phyloP scores from a whole-genome alignment of 2,113 vertebrate species.

The Chauna torquata region DNA sequence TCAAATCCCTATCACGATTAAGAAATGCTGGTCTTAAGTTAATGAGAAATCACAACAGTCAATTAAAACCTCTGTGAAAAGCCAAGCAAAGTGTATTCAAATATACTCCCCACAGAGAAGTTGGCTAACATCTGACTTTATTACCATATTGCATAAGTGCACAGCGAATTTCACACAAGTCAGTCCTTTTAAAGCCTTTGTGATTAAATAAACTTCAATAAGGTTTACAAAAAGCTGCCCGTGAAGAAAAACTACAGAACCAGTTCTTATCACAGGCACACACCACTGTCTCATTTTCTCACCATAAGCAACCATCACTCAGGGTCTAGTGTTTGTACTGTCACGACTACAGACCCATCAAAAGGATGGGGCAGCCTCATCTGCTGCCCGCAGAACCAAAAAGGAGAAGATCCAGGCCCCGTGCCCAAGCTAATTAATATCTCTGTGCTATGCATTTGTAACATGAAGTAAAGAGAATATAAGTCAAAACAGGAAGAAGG shows the following conservation, averaged over 20 bases:
- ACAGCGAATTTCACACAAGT: slow-evolving; percentile 15
- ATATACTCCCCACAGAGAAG: slow-evolving; percentile 3
- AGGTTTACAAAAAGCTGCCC: slow-evolving; percentile 21
- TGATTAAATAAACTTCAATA: slow-evolving; percentile 42
- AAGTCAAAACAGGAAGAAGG: background rate
- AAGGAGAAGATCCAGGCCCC: background rate
- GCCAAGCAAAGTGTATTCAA: background rate
- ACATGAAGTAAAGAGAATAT: background rate
- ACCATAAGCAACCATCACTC: background rate
- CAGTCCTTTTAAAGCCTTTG: background rate
- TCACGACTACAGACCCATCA: background rate
- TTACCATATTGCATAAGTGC: background rate
- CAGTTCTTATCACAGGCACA: background rate
- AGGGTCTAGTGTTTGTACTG: background rate
- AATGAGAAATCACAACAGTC: slow-evolving; percentile 36
- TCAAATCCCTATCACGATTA: background rate
- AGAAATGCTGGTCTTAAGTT: background rate
- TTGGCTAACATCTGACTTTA: slow-evolving; percentile 40
- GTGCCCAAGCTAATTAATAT: background rate
- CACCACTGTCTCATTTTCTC: background rate
- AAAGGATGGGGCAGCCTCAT: background rate
- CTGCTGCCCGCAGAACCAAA: background rate
- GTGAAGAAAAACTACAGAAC: background rate
- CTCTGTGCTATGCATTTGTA: background rate
- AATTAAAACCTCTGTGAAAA: slow-evolving; percentile 19